Conservation (phyloP, 2,888 invertebrate species). For the Sympetrum striolatum region DNA sequence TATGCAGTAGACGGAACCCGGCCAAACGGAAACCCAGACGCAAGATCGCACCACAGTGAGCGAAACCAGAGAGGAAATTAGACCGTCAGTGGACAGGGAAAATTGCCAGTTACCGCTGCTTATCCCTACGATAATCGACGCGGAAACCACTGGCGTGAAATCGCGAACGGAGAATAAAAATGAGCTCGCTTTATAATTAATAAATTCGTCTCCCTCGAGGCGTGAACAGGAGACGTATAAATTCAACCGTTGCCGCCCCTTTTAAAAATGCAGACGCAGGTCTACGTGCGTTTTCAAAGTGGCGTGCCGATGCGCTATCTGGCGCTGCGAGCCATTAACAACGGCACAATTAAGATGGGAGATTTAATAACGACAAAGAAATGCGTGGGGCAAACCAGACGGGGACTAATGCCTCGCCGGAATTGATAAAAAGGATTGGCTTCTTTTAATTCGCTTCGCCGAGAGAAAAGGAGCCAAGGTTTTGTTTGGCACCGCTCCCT, state of each 20-base stretch:
- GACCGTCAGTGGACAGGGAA: neutral
- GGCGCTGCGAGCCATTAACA: neutral
- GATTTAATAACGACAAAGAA: constrained; percentile 6
- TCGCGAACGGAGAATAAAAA: neutral
- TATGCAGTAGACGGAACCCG: too few relatives aligned
- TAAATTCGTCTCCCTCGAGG: neutral
- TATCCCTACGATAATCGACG: neutral
- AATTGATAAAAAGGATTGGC: neutral
- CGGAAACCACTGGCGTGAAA: neutral
- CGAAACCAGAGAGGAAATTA: neutral
- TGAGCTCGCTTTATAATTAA: neutral
- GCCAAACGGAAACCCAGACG: neutral
- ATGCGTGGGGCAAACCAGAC: constrained; percentile 11
- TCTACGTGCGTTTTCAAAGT: neutral
- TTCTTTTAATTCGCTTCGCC: neutral
- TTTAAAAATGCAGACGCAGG: too few relatives aligned
- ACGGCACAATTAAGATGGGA: constrained; percentile 10
- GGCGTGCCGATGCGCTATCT: neutral
- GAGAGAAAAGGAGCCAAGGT: neutral
- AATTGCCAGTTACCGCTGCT: neutral
- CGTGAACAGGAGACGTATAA: too few relatives aligned
- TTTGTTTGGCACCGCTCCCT: neutral
- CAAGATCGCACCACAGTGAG: neutral
- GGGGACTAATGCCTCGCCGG: neutral
- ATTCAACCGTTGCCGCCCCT: too few relatives aligned